These are phyloP conservation scores for Epizoanthus scotinus DNA, from an alignment of 92 coral and sea anemone genomes.

Conservation along the genomic window DNA sequence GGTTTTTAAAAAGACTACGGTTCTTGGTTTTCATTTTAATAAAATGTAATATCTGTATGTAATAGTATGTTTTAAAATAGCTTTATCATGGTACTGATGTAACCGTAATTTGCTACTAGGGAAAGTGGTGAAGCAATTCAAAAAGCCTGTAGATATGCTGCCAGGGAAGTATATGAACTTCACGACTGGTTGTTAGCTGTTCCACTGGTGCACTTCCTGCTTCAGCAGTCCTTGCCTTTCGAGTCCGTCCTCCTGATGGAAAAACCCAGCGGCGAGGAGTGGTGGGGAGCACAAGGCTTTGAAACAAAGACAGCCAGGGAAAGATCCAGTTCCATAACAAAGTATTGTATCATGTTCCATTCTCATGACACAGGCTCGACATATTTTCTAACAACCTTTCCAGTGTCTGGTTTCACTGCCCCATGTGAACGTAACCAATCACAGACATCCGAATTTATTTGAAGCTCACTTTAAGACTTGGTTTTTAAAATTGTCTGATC, in stretches of 20 bases:
- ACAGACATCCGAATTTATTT: too few species aligned
- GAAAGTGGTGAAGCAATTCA: constrained; percentile 13
- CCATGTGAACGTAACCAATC: too few species aligned
- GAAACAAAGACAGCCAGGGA: constrained; percentile 14
- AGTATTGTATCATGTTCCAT: background rate
- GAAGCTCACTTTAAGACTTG: too few species aligned
- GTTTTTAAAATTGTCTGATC: too few species aligned
- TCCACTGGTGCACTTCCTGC: constrained; percentile 49
- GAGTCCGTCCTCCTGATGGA: constrained; percentile 20
- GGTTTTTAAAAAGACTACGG: too few species aligned
- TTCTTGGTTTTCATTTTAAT: too few species aligned
- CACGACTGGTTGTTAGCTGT: constrained; percentile 42
- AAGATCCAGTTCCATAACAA: background rate
- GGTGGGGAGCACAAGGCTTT: constrained; percentile 49
- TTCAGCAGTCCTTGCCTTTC: constrained; percentile 37
- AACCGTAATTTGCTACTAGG: background rate
- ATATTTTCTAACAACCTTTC: too few species aligned
- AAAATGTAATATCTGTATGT: too few species aligned
- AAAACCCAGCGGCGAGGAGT: constrained; percentile 16
- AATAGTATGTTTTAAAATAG: too few species aligned
- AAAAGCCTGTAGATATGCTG: background rate
- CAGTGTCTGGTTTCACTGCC: too few species aligned
- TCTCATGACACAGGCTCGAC: too few species aligned
- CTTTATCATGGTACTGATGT: too few species aligned
- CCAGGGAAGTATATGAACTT: background rate